phyloP scores from a whole-genome alignment of 2,113 vertebrate genomes.

The Azemiops feae region DNA sequence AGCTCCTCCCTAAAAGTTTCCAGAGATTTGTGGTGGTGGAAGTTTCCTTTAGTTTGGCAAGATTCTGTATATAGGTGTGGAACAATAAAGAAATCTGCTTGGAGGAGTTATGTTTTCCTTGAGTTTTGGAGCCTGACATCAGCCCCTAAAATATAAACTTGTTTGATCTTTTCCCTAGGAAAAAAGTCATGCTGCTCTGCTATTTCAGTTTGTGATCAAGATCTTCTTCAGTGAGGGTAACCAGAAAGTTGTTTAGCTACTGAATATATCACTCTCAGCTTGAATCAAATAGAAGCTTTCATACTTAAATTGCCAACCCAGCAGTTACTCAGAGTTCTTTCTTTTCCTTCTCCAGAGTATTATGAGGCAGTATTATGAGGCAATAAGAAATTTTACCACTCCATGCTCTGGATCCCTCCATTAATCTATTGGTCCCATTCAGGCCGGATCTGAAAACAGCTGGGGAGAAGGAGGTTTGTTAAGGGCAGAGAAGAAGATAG shows the following conservation, averaged over 20 bases:
- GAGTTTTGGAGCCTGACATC: too few relatives aligned
- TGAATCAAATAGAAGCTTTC: neutral
- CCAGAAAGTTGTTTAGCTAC: neutral
- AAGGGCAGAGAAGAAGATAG: neutral
- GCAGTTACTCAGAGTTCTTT: neutral
- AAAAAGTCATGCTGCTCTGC: neutral
- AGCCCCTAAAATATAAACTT: neutral
- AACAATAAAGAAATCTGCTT: too few relatives aligned
- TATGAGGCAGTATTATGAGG: neutral
- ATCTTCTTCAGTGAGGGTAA: neutral
- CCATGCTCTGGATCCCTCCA: neutral
- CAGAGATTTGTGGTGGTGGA: too few relatives aligned
- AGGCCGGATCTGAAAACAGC: neutral
- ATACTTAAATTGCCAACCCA: neutral
- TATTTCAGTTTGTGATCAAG: neutral
- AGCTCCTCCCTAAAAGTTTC: too few relatives aligned
- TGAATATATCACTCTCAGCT: neutral
- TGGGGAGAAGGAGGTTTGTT: neutral
- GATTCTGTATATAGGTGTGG: too few relatives aligned
- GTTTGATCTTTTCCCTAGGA: neutral
- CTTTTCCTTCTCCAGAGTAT: neutral
- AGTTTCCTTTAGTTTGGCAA: too few relatives aligned
- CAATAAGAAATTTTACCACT: neutral
- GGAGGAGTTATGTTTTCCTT: too few relatives aligned
- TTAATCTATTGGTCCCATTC: neutral